Percentiles rank a stretch among this genome's conserved stretches.
phyloP scores from a whole-genome alignment of 2,113 vertebrate species.

The Thinocorus orbignyianus region DNA sequence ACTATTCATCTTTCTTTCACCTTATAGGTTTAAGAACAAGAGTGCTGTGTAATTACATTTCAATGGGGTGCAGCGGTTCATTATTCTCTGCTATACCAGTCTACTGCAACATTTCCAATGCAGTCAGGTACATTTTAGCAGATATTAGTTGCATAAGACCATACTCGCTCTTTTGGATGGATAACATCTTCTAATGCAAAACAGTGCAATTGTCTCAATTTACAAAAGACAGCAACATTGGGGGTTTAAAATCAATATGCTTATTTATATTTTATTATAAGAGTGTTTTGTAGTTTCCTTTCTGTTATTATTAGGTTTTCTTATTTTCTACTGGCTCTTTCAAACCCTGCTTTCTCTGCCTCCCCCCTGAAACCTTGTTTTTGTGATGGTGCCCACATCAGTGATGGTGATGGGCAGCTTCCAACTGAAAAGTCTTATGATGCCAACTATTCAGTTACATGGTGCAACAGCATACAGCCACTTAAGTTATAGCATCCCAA shows the following conservation, averaged over 20 bases:
- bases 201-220: conserved; percentile 75
- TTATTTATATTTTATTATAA: conserved; percentile 63
- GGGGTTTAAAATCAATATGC: conserved; percentile 58
- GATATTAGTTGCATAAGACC: conserved; percentile 75
- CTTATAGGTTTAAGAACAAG: conserved; percentile 91
- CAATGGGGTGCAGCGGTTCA: conserved; percentile 93
- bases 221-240: conserved; percentile 56
- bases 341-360: neutral
- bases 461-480: neutral
- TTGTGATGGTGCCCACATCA: conserved; percentile 48
- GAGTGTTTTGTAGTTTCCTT: neutral
- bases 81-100: conserved; percentile 92
- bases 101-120: conserved; percentile 91
- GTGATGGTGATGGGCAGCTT: conserved; percentile 69
- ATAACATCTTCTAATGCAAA: conserved; percentile 75
- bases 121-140: conserved; percentile 84
- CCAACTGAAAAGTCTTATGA: conserved; percentile 50
- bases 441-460: conserved; percentile 29
- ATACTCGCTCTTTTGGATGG: conserved; percentile 71
- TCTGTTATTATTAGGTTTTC: neutral
- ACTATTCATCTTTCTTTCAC: conserved; percentile 97
- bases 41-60: conserved; percentile 99
- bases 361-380: conserved; percentile 7
- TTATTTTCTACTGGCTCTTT: neutral
- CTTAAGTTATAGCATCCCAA: neutral